Evolutionary conservation across 2,888 invertebrate species (phyloP).

Genomic region (Dendrolimus houi): DNA sequence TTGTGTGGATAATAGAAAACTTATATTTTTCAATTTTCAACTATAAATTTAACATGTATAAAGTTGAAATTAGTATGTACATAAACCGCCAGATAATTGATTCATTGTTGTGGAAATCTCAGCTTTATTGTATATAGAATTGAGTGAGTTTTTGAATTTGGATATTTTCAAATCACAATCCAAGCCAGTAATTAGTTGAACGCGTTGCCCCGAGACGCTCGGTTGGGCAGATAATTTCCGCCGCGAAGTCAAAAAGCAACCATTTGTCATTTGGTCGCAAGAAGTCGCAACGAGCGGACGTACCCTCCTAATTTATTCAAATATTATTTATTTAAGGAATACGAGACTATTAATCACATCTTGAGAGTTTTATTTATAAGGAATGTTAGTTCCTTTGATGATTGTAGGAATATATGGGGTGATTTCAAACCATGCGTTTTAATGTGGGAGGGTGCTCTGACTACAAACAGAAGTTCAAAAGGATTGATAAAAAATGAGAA

Average conservation of each 20-base stretch:
- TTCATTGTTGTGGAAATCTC: slow-evolving; percentile 15
- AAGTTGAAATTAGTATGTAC: not conserved
- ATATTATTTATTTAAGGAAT: slow-evolving; percentile 76
- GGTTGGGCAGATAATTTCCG: slow-evolving; percentile 75
- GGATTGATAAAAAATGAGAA: not conserved
- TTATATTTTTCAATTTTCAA: not conserved
- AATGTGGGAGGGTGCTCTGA: not conserved
- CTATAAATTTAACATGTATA: not conserved
- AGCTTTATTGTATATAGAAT: slow-evolving; percentile 22
- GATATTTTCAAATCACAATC: slow-evolving; percentile 56
- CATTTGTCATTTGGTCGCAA: slow-evolving; percentile 73
- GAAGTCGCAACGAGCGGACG: slow-evolving; percentile 63
- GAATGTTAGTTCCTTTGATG: slow-evolving; percentile 61
- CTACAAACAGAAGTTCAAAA: not conserved
- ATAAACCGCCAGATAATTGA: not conserved
- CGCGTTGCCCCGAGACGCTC: slow-evolving; percentile 63
- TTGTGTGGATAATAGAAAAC: slow-evolving; percentile 60
- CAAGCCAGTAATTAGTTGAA: slow-evolving; percentile 72
- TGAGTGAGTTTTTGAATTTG: slow-evolving; percentile 32
- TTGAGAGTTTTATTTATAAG: slow-evolving; percentile 70
- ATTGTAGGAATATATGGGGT: slow-evolving; percentile 10
- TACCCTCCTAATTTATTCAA: slow-evolving; percentile 70
- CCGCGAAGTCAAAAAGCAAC: slow-evolving; percentile 67
- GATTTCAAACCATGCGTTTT: not conserved
- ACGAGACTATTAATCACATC: slow-evolving; percentile 72